Base-by-base conservation (phyloP, 92 coral and sea anemone species). In the Parazoanthus darwini region DNA sequence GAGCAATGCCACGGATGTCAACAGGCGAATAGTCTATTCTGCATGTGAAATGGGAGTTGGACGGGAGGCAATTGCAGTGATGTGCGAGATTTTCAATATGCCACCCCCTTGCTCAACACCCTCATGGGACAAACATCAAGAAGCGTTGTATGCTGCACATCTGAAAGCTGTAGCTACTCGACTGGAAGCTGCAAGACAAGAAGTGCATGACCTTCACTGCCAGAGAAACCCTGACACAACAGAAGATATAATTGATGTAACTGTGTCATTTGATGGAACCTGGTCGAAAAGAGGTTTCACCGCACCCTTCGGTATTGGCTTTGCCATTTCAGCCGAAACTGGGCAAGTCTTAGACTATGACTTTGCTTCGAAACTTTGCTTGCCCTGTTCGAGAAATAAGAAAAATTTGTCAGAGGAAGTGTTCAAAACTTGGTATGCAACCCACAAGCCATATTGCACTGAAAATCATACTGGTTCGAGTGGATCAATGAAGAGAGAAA, bases 231-330 rank as follows among this genome's bases (percentile, higher is more conserved):
- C 72, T 51, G 87, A 80, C 0, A 16, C 51, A 18, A 36, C 33
- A 74, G 85, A 74, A 14, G 77, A 86, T 46, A 81, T 42, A 0
- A 82, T 81, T 35, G 90, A 90, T 72, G 63, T 90, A 43, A 86
- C 88, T 7, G 90, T 86, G n/a, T 70, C 82, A 38, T 90, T 79
- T 86, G 92, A 81, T 90, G 90, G 92, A 23, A 90, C 92, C 50
- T 90, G 92, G 90, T 86, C 88, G 2, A 80, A 87, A 36, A 23
- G 92, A 20, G 90, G 90, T 22, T 90, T 65, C 37, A 86, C 90
- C 3, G 87, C 90, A 37, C 86, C 86, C 79, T 85, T 76, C 78
- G 89, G 85, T 37, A 37, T 85, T 42, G 86, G 86, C 9, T 90
- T 90, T 33, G 87, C 68, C 36, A 90, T 79, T 37, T 68, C 89